Percentiles rank a stretch among this genome's conserved stretches.
These are phyloP conservation scores for Sciurus carolinensis DNA, from an alignment of 2,797 vertebrate species.

Conservation along the genomic window DNA sequence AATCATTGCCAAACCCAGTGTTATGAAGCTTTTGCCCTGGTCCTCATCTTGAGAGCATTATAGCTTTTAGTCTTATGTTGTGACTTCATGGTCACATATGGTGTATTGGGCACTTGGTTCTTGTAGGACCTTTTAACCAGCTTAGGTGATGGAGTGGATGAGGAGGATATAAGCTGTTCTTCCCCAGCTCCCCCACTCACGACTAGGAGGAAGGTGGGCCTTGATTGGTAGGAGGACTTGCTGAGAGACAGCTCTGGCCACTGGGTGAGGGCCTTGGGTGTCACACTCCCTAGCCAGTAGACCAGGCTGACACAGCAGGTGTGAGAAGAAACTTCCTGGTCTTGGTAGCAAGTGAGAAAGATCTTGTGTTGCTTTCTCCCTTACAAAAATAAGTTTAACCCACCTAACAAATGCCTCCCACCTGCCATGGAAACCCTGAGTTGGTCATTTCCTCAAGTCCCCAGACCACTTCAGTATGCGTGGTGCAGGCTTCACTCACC, in stretches of 20 bases:
- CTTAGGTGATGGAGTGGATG: neutral
- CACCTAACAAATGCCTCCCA: neutral
- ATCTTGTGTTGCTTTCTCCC: constrained; percentile 78
- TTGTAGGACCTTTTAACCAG: neutral
- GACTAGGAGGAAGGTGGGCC: neutral
- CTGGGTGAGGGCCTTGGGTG: neutral
- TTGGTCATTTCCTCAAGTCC: neutral
- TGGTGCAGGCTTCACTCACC: accelerated
- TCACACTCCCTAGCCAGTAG: neutral
- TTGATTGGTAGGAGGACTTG: neutral
- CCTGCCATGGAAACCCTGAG: neutral
- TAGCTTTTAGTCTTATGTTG: neutral
- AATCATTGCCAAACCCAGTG: neutral
- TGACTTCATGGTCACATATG: neutral
- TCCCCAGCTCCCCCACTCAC: neutral
- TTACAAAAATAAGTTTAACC: constrained; percentile 40
- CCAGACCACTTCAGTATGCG: neutral
- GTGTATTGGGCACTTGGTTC: too few relatives aligned
- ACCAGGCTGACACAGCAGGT: constrained; percentile 65
- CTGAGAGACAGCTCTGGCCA: constrained; percentile 52
- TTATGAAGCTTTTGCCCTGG: neutral
- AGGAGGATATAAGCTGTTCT: neutral
- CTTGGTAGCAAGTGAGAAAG: constrained; percentile 85
- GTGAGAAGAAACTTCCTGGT: constrained; percentile 84
- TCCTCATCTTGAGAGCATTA: neutral